Base-by-base conservation (phyloP, 2,113 vertebrate genomes). In the Cheilinus undulatus region DNA sequence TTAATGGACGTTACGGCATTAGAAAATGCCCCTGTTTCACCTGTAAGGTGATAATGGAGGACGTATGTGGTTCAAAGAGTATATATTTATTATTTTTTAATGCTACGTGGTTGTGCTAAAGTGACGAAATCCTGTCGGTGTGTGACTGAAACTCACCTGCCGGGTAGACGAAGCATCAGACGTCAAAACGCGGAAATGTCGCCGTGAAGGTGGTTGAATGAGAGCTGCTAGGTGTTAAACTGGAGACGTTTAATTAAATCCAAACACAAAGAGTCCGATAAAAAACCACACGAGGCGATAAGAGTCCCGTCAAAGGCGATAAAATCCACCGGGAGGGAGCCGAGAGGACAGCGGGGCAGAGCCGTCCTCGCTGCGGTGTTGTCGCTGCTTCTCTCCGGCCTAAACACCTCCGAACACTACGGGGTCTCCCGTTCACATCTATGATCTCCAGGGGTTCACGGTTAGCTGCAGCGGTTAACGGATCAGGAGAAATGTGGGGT, bases 161-260 rank as follows among this genome's bases (percentile, higher is more conserved):
- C 45, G 45, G 27, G 3, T 0, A 15, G 14, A 15, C 43, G 59
- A 19, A 73, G 83, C 86, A 76, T 81, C 80, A 49, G 76, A 10
- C 43, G 60, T 30, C 43, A 22, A 64, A 79, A 84, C 26, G 69
- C 83, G 83, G 86, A 88, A 88, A 75, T 58, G 68, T 51, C 13
- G 36, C 0, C 4, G 62, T 7, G 0, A 40, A 8, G 32, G 1
- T 9, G 61, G 0, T n/a, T 50, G n/a, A 20, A 46, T 53, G 46
- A 4, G 27, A 27, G 22, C 69, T 40, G 60, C 56, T 38, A 50
- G 54, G 1, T 2, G 68, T 34, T 9, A 2, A 30, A 7, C 8
- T 0, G 38, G 49, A 5, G 2, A 40, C 0, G 23, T 10, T 0
- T 0, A 7, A 10, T 56, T 59, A 23, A 59, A 66, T 64, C 61